These are phyloP conservation scores for Drosophila setosimentum DNA, from an alignment of 2,888 invertebrate genomes.

Conservation along the genomic window DNA sequence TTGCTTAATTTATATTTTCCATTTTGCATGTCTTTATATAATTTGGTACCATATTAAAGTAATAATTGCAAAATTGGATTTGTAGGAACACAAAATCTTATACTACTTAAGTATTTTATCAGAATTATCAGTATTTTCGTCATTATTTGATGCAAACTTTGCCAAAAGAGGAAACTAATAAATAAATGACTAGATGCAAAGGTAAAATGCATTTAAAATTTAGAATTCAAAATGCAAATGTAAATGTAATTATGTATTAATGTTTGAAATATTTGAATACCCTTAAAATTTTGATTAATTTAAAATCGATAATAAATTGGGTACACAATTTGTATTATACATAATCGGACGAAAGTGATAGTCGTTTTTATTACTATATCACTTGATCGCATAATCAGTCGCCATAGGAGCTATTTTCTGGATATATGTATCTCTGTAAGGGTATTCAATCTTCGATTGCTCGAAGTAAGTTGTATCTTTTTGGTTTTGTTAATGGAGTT, in stretches of 20 bases:
- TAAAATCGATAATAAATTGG: not conserved
- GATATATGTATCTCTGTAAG: not conserved
- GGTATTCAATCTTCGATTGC: slow-evolving; percentile 12
- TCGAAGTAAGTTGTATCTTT: not conserved
- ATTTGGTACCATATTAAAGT: slow-evolving; percentile 30
- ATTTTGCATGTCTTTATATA: slow-evolving; percentile 24
- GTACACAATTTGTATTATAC: not conserved
- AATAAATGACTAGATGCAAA: slow-evolving; percentile 32
- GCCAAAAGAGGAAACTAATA: slow-evolving; percentile 2
- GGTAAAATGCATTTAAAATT: slow-evolving; percentile 24
- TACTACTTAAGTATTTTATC: slow-evolving; percentile 25
- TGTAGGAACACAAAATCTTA: slow-evolving; percentile 70
- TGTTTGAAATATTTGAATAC: slow-evolving; percentile 3
- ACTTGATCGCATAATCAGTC: not conserved
- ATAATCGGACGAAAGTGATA: not conserved
- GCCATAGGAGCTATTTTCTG: slow-evolving; percentile 15
- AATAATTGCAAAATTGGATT: slow-evolving; percentile 65
- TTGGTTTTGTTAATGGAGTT: slow-evolving; percentile 44
- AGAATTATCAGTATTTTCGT: slow-evolving; percentile 12
- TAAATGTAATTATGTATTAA: slow-evolving; percentile 32
- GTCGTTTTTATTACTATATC: not conserved
- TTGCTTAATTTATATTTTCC: slow-evolving; percentile 24
- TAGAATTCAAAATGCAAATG: slow-evolving; percentile 38
- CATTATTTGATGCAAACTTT: slow-evolving; percentile 40
- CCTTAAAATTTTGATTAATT: not conserved